Percentiles rank a stretch among this genome's conserved stretches.
phyloP scores from a whole-genome alignment of 2,113 vertebrate genomes.

The Anarrhichthys ocellatus region DNA sequence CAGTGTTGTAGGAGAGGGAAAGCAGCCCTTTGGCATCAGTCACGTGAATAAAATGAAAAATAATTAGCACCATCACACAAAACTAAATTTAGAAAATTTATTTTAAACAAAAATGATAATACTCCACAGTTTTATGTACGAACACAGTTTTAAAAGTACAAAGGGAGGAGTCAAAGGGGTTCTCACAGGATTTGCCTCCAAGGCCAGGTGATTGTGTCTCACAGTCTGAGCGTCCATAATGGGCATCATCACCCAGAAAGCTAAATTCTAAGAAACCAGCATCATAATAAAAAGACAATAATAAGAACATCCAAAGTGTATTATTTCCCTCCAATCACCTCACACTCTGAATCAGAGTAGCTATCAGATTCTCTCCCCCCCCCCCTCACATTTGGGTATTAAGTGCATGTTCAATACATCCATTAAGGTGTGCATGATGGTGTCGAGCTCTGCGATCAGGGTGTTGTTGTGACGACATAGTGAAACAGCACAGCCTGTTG shows the following conservation, averaged over 20 bases:
- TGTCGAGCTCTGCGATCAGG: constrained; percentile 22
- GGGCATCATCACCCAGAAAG: constrained; percentile 40
- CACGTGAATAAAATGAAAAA: background rate
- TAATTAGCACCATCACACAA: constrained; percentile 21
- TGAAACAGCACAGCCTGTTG: constrained; percentile 71
- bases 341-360: constrained; percentile 5
- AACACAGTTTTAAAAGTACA: constrained; percentile 80
- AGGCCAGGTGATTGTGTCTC: constrained; percentile 79
- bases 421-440: constrained; percentile 58
- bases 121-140: constrained; percentile 79
- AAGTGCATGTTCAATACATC: constrained; percentile 69
- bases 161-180: constrained; percentile 63
- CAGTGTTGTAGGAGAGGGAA: background rate
- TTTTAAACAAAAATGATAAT: constrained; percentile 78
- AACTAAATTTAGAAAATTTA: constrained; percentile 82
- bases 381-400: constrained; percentile 20
- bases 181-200: constrained; percentile 60
- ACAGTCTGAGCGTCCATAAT: constrained; percentile 62
- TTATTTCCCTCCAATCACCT: constrained; percentile 12
- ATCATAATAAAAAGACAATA: constrained; percentile 43
- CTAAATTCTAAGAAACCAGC: constrained; percentile 60
- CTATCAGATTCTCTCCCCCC: background rate
- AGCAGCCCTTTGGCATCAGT: background rate
- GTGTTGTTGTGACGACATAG: constrained; percentile 36
- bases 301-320: constrained; percentile 53